These are phyloP conservation scores for Eucera pruinosa DNA, from an alignment of 2,888 invertebrate genomes.

Conservation along the genomic window DNA sequence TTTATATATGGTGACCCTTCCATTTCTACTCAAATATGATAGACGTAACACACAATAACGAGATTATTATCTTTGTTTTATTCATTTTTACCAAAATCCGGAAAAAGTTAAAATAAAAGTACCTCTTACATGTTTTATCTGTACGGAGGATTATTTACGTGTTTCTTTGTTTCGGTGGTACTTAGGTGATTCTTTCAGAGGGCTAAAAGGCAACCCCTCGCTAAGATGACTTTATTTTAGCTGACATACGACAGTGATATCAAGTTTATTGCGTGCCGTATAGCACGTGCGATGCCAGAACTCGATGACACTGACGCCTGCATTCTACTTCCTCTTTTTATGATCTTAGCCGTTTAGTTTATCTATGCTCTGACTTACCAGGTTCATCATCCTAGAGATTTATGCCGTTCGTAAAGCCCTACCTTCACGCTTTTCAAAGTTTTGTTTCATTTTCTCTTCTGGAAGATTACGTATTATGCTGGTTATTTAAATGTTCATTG, in stretches of 20 bases:
- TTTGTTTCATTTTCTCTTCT: slow-evolving; percentile 17
- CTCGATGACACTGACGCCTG: slow-evolving; percentile 33
- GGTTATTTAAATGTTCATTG: slow-evolving; percentile 13
- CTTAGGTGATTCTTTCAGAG: background rate
- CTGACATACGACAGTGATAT: slow-evolving; percentile 25
- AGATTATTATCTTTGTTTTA: too few species aligned
- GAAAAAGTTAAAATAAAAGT: background rate
- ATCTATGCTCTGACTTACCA: slow-evolving; percentile 59
- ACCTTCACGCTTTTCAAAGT: slow-evolving; percentile 12
- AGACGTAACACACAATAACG: too few species aligned
- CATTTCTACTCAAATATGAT: too few species aligned
- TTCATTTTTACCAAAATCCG: too few species aligned
- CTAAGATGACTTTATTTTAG: background rate
- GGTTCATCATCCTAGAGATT: slow-evolving; percentile 60
- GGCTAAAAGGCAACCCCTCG: background rate
- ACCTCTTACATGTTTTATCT: too few species aligned
- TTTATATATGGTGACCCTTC: too few species aligned
- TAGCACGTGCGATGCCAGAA: slow-evolving; percentile 15
- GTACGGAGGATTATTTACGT: too few species aligned
- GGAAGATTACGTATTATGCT: background rate
- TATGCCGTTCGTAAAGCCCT: slow-evolving; percentile 66
- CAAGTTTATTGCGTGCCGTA: slow-evolving; percentile 53
- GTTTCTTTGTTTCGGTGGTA: background rate
- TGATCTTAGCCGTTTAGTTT: slow-evolving; percentile 73
- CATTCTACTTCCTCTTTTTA: slow-evolving; percentile 61